Evolutionary conservation across 2,797 vertebrate genomes (phyloP).

Genomic region (Brachyalestes nurse): DNA sequence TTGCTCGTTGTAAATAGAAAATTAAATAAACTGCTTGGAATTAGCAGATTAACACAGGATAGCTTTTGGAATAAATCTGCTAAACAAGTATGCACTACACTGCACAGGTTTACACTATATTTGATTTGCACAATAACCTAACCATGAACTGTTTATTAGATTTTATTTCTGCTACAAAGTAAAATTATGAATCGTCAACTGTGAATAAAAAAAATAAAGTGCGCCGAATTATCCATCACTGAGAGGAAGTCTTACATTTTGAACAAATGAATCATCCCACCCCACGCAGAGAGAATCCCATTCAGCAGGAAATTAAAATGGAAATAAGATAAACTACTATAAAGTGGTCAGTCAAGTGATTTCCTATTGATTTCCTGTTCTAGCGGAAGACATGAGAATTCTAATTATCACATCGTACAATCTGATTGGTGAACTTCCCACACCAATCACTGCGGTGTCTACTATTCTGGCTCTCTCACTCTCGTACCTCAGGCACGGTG

Average conservation of each 20-base stretch:
- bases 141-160: not conserved
- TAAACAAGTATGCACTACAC: not conserved
- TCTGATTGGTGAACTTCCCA: conserved; percentile 53
- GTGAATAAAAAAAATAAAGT: conserved; percentile 46
- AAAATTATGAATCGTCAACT: conserved; percentile 18
- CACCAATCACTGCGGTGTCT: conserved; percentile 50
- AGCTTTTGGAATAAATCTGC: not conserved
- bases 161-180: not conserved
- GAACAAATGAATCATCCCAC: conserved; percentile 28
- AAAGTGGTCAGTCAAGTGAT: conserved; percentile 71
- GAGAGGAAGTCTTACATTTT: not conserved
- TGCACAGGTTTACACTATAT: not conserved
- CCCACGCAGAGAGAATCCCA: conserved; percentile 17
- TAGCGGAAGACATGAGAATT: conserved; percentile 62
- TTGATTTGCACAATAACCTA: not conserved
- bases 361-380: conserved; percentile 78
- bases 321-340: conserved; percentile 48
- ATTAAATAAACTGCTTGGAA: not conserved
- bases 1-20: not conserved
- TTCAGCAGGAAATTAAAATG: conserved; percentile 41
- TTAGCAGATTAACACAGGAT: not conserved
- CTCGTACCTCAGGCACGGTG: not conserved
- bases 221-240: not conserved
- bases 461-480: conserved; percentile 36
- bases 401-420: conserved; percentile 67